Base-by-base conservation (phyloP, 2,797 vertebrate genomes). In the Amblyopsis hoosieri region DNA sequence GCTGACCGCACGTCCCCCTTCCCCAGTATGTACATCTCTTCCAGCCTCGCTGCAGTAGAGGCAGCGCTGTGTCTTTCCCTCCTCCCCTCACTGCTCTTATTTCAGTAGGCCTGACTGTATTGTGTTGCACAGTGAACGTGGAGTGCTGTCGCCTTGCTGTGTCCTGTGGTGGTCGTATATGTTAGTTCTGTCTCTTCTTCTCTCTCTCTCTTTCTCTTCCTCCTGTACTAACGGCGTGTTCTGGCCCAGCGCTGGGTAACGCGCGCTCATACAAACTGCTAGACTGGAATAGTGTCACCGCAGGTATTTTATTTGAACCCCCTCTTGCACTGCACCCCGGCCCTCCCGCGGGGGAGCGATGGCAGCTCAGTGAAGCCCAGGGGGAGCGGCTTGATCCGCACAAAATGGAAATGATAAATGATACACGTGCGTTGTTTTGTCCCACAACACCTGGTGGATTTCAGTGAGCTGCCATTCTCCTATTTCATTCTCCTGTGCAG, bases 221-320 rank as follows among this genome's bases (percentile, higher is more conserved):
- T 74, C 84, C 85, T 90, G 81, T 97, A 96, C 97, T 98, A 96
- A 98, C 95, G 96, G 97, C 96, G 95, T 98, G 95, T 98, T 97
- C 96, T 98, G 95, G 97, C 96, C 96, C 96, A 99, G 98, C 97
- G 93, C 97, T 98, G 98, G 97, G 97, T 98, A 99, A 98, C 96
- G 96, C 96, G 89, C 97, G 96, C 97, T 97, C 97, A 94, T 97
- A 98, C 97, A 99, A 99, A 99, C 98, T 99, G 94, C 98, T 99
- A 98, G 98, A 99, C 97, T 99, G 98, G 98, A 99, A 99, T 99
- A 99, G 96, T 99, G 95, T 96, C 96, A 95, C 95, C 91, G 95
- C 98, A 99, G 98, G 98, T 99, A 99, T 96, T 97, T 89, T 90
- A 94, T 94, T 94, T 94, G 23, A 88, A 90, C 94, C 94, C 94